These are phyloP conservation scores for Gadopsis marmoratus DNA, from an alignment of 2,797 vertebrate species.

Conservation along the genomic window DNA sequence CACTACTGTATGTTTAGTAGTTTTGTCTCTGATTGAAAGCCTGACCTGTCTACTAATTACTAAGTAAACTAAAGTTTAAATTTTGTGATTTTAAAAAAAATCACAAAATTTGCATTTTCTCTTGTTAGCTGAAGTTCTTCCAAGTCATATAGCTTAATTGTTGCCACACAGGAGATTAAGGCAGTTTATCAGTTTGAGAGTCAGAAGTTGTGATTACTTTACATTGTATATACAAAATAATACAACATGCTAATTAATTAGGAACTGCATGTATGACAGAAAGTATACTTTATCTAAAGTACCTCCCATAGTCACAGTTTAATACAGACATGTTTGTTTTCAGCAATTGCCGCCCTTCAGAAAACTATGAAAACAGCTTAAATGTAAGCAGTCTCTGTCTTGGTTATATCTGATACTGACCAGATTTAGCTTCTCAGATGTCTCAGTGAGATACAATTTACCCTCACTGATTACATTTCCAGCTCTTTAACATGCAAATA, in stretches of 20 bases:
- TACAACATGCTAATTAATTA: not conserved
- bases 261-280: not conserved
- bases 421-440: not conserved
- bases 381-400: not conserved
- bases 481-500: not conserved
- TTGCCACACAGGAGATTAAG: not conserved
- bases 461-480: not conserved
- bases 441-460: not conserved
- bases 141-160: not conserved
- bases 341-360: not conserved
- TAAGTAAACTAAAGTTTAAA: not conserved
- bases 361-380: not conserved
- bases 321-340: not conserved
- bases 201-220: not conserved
- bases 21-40: not conserved
- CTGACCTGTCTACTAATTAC: not conserved
- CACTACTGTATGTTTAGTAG: too few relatives aligned
- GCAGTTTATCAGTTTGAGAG: conserved; percentile 1
- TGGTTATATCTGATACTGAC: conserved; percentile 3
- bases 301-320: not conserved
- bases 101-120: not conserved
- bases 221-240: not conserved
- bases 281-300: too few relatives aligned
- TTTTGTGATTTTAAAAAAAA: not conserved
- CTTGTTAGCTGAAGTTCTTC: not conserved